Base-by-base conservation (phyloP, 2,113 vertebrate species). In the Oreotrochilus melanogaster region DNA sequence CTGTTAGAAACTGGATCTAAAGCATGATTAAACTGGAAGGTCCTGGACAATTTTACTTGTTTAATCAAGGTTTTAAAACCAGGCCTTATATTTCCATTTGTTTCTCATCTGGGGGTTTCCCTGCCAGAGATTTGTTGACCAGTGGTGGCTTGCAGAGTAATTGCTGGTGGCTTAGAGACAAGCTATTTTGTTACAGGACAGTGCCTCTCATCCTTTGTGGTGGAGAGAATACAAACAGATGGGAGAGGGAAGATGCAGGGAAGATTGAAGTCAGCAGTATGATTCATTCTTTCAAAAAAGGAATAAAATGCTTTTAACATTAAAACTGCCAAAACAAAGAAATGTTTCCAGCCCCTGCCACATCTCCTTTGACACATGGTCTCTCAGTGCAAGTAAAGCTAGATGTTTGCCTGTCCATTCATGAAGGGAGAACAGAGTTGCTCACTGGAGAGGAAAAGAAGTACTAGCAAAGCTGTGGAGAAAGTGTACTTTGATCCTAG, bases 291-390 rank as follows among this genome's bases (percentile, higher is more conserved):
- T 58, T 66, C 10, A 7, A 61, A 51, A 57, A 54, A 60, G 27
- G 3, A 87, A 76, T 42, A 50, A 78, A 73, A 53, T n/a, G 8
- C 6, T 56, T 57, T 47, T 43, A 43, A 22, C 1, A 18, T 37
- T 51, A 37, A 79, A 85, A 78, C 1, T 43, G 6, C 15, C 0
- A 1, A 48, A 91, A 71, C 33, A 62, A 9, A 35, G 27, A 42
- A 75, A 61, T 5, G 2, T 73, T 82, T 82, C 66, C 6, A 30
- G 35, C 11, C 23, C 75, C 37, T 89, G 79, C 25, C 31, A n/a
- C 1, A 2, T 75, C 22, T 81, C 9, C 64, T 82, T 51, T 2
- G 3, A 8, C 24, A 70, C 1, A 3, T 6, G 6, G 5, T 57
- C 8, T 66, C 27, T 37, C 23, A 45, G 27, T 8, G 30, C 23